Conservation (phyloP, 2,113 vertebrate genomes). For the Labeo catla region DNA sequence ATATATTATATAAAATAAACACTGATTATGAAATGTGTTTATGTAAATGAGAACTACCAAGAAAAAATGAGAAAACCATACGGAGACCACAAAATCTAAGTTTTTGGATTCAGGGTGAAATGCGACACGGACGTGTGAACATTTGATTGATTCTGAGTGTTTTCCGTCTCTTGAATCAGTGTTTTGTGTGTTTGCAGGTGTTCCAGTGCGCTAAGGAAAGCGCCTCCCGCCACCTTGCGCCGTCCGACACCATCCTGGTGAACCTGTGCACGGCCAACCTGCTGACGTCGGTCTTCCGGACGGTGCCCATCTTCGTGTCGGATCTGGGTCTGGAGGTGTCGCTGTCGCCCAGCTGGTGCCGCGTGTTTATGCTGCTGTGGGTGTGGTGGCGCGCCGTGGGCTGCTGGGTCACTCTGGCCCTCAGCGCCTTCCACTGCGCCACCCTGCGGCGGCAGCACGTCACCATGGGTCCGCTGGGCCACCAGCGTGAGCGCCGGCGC, state of each 20-base stretch:
- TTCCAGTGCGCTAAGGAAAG: constrained; percentile 66
- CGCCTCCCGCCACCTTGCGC: constrained; percentile 63
- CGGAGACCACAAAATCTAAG: too few species aligned
- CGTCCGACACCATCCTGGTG: constrained; percentile 76
- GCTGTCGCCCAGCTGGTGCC: constrained; percentile 73
- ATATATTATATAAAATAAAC: too few species aligned
- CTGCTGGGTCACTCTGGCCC: constrained; percentile 77
- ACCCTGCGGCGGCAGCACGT: constrained; percentile 71
- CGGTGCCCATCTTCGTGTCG: constrained; percentile 78
- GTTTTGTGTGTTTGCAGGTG: constrained; percentile 64
- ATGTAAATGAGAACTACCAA: too few species aligned
- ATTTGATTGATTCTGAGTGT: not conserved
- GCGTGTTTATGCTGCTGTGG: constrained; percentile 82
- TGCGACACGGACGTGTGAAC: too few species aligned
- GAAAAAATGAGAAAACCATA: too few species aligned
- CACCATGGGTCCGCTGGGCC: constrained; percentile 61
- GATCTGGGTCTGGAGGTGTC: constrained; percentile 75
- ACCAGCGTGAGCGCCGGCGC: constrained; percentile 66
- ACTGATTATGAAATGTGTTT: too few species aligned
- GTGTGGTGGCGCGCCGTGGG: constrained; percentile 81
- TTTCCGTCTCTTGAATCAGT: not conserved
- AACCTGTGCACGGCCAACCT: constrained; percentile 80
- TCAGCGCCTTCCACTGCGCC: constrained; percentile 77
- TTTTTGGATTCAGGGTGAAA: too few species aligned
- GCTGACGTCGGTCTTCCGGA: constrained; percentile 78